Evolutionary conservation across 2,113 vertebrate genomes (phyloP).

Genomic region (Panthera uncia): DNA sequence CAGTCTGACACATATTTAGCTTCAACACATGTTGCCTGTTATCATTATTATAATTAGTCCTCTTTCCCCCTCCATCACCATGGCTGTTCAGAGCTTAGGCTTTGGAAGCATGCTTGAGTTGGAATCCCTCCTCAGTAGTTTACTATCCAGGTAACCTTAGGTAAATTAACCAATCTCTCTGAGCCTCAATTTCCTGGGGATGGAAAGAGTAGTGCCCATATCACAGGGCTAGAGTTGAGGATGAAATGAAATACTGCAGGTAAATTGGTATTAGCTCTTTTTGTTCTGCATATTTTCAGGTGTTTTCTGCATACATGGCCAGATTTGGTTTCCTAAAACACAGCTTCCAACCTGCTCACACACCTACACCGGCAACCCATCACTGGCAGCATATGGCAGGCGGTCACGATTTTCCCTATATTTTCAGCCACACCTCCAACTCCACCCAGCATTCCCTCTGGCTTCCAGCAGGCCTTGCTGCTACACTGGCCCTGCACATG

Average conservation of each 20-base stretch:
- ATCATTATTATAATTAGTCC: background rate
- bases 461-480: background rate
- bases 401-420: background rate
- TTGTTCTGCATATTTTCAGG: background rate
- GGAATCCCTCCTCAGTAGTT: background rate
- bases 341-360: background rate
- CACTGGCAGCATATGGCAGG: background rate
- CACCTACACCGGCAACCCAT: background rate
- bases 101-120: background rate
- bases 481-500: background rate
- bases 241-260: background rate
- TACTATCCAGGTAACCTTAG: background rate
- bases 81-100: background rate
- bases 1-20: background rate
- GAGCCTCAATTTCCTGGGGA: background rate
- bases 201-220: background rate
- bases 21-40: background rate
- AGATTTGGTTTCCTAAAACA: background rate
- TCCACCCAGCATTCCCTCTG: background rate
- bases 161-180: background rate
- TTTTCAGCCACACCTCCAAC: background rate
- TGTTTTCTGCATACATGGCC: background rate
- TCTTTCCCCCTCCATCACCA: background rate
- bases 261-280: background rate
- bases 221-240: background rate